Conservation (phyloP, 1,140 invertebrate genomes). For the Bacillus rossius region DNA sequence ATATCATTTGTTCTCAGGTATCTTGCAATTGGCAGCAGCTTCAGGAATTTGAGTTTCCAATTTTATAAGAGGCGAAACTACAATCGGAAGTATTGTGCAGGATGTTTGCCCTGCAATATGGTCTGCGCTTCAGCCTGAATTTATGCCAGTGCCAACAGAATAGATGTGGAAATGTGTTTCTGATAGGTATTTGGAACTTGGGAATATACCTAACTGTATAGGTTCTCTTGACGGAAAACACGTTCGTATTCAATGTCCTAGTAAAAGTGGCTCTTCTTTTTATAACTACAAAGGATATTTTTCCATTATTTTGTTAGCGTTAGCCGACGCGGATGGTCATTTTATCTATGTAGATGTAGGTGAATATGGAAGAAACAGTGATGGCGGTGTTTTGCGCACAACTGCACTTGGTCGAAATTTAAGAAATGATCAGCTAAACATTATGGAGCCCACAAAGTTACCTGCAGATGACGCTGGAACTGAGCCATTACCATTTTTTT, state of each 20-base stretch:
- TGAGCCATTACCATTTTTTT: no score
- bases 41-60: neutral
- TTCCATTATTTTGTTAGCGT: constrained; percentile 33
- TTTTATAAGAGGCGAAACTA: constrained; percentile 1
- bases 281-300: constrained; percentile 40
- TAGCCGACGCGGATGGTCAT: constrained; percentile 29
- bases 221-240: constrained; percentile 41
- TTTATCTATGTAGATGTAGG: constrained; percentile 34
- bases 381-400: constrained; percentile 20
- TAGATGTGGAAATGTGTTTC: constrained; percentile 20
- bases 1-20: no score
- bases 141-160: constrained; percentile 17
- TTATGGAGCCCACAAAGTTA: no score
- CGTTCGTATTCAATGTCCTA: constrained; percentile 30
- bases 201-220: constrained; percentile 40
- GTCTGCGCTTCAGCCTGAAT: constrained; percentile 18
- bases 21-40: neutral
- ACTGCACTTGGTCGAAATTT: neutral
- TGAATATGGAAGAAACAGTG: constrained; percentile 26
- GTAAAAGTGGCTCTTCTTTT: constrained; percentile 30
- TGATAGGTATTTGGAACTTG: constrained; percentile 29
- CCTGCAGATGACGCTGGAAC: no score
- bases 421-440: no score
- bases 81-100: constrained; percentile 5
- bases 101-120: constrained; percentile 3